Percentiles rank a stretch among this genome's conserved stretches.
These are phyloP conservation scores for Drosophila erecta DNA, from an alignment of 1,140 invertebrate genomes.

Conservation along the genomic window DNA sequence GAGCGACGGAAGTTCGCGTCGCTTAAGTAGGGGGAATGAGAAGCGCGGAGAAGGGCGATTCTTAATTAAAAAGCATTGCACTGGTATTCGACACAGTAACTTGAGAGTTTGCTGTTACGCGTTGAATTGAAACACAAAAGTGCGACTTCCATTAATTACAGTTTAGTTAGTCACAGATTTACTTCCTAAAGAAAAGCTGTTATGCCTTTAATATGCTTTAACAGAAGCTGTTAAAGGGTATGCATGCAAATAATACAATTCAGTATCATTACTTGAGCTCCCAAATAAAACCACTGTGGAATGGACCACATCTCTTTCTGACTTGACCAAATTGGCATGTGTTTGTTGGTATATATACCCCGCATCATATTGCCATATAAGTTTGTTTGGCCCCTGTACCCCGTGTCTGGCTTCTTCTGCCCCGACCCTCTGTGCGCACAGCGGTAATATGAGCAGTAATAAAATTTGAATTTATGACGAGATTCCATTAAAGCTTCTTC, in stretches of 20 bases:
- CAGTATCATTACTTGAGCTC: not conserved
- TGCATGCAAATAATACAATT: too few species aligned
- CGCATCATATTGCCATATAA: slow-evolving; percentile 58
- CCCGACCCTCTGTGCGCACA: slow-evolving; percentile 44
- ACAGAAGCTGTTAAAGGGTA: too few species aligned
- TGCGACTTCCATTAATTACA: too few species aligned
- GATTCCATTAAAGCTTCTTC: slow-evolving; percentile 84
- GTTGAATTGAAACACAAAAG: not conserved
- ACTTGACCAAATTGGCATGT: slow-evolving; percentile 33
- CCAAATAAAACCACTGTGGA: slow-evolving; percentile 21
- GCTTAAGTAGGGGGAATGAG: slow-evolving; percentile 1
- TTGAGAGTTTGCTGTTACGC: not conserved
- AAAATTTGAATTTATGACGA: slow-evolving; percentile 84
- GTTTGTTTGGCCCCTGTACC: slow-evolving; percentile 46
- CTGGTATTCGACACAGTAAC: not conserved
- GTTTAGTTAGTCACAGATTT: too few species aligned
- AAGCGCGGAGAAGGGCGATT: not conserved
- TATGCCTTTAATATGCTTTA: too few species aligned
- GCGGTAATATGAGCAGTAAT: slow-evolving; percentile 81
- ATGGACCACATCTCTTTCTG: not conserved
- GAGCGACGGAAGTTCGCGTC: not conserved
- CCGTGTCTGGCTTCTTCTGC: slow-evolving; percentile 17
- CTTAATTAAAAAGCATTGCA: not conserved
- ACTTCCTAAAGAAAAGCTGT: too few species aligned
- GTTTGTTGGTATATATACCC: slow-evolving; percentile 40